Conservation (phyloP, 64 coral and sea anemone genomes). For the Stichodactyla helianthus region DNA sequence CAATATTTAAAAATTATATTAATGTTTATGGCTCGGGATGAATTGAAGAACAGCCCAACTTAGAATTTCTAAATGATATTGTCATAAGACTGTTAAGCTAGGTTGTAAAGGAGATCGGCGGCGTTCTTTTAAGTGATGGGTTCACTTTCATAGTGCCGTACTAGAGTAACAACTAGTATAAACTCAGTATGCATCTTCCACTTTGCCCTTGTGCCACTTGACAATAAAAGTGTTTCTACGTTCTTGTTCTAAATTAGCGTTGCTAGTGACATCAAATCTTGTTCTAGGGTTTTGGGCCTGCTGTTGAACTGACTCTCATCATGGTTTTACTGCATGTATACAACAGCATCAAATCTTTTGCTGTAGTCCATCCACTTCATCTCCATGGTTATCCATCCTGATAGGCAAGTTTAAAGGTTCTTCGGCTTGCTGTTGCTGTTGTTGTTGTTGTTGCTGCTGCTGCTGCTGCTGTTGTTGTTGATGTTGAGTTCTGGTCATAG, state of each 20-base stretch:
- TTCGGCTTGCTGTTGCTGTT: not conserved
- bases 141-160: not conserved
- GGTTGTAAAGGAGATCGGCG: not conserved
- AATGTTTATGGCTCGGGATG: not conserved
- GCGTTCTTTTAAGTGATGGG: not conserved
- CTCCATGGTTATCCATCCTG: not conserved
- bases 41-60: too few relatives aligned
- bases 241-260: not conserved
- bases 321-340: not conserved
- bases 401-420: not conserved
- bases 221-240: not conserved
- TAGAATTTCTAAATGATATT: not conserved
- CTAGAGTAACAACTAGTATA: too few relatives aligned
- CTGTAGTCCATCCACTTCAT: not conserved
- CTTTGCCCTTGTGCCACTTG: too few relatives aligned
- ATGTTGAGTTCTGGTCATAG: not conserved
- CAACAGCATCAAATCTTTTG: not conserved
- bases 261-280: too few relatives aligned
- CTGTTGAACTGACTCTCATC: not conserved
- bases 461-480: not conserved
- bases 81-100: not conserved
- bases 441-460: too few relatives aligned
- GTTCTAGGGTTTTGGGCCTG: not conserved
- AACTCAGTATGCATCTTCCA: too few relatives aligned
- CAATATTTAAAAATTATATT: not conserved